phyloP scores from a whole-genome alignment of 2,113 vertebrate species.

The Himantopus leucocephalus region DNA sequence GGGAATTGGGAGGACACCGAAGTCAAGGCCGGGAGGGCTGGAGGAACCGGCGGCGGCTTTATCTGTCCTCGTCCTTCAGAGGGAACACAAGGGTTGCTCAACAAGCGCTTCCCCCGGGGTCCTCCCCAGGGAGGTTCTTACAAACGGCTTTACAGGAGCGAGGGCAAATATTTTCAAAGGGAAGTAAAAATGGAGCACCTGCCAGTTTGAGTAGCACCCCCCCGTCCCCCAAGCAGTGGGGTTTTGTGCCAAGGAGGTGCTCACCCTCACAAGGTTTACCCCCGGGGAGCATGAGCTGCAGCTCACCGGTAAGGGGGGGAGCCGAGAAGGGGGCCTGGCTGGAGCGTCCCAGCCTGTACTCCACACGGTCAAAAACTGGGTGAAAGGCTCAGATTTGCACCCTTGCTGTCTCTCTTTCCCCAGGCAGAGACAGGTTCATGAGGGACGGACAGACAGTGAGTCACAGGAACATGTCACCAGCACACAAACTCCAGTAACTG shows the following conservation, averaged over 20 bases:
- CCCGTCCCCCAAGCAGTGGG: background rate
- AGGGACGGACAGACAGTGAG: background rate
- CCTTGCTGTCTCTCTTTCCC: background rate
- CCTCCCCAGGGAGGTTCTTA: background rate
- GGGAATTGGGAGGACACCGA: background rate
- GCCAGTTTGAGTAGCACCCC: background rate
- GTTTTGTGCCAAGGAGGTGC: background rate
- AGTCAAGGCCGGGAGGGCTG: background rate
- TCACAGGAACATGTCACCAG: slow-evolving; percentile 21
- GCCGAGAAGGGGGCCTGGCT: background rate
- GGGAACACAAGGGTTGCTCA: background rate
- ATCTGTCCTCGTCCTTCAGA: background rate
- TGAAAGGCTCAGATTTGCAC: background rate
- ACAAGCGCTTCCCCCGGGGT: rapidly evolving
- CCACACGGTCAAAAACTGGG: background rate
- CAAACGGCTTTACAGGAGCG: rapidly evolving
- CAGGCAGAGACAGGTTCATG: background rate
- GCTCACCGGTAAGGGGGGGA: background rate
- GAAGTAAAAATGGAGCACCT: background rate
- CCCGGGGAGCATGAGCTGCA: background rate
- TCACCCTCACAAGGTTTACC: background rate
- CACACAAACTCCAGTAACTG: slow-evolving; percentile 52
- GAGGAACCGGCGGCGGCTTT: rapidly evolving
- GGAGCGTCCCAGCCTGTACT: background rate
- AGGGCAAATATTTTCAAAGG: background rate